Evolutionary conservation across 37 sponge, comb jelly and placozoan species (phyloP), one percentile per base, ranked within the genome.

Genomic region (Lycopodina hypogea): DNA sequence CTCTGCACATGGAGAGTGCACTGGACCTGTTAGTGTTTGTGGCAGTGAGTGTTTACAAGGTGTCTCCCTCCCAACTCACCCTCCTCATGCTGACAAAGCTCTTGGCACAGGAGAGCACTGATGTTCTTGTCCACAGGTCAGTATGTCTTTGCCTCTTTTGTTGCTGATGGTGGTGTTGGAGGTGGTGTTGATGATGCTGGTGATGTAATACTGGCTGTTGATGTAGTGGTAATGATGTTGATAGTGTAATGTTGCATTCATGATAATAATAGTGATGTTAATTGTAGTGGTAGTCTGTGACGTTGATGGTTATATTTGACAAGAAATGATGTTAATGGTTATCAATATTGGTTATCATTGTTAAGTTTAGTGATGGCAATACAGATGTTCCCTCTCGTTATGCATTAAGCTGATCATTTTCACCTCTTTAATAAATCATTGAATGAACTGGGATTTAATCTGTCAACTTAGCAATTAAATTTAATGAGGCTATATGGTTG

Each of bases 1-100:
- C 68, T 0, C 68, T 83, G 3, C 41, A 65, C 12, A 28, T 84
- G 7, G 35, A 77, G 6, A 72, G 73, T 42, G 42, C 71, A 11
- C 69, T 84, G 85, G 85, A 84, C n/a, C 58, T 84, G 3, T 55
- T 84, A 12, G 65, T 84, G 51, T 78, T 42, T 45, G 38, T 84
- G 63, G 84, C 80, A 45, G 64, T 66, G 36, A 52, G 14, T 1
- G 74, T 89, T 30, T 89, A 69, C 35, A 23, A 38, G 15, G 80
- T 83, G 15, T 57, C 75, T 29, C 56, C 57, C 8, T 42, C 24
- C 30, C 65, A 76, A 32, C 53, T 89, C 56, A 66, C 69, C 4
- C 29, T 56, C 2, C 66, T 89, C 34, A 38, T 74, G 38, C 26
- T 56, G 21, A 62, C 65, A 24, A 89, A 89, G 79, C 59, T 89